Conservation (phyloP, 2,888 invertebrate species). For the Standfussiana lucernea region DNA sequence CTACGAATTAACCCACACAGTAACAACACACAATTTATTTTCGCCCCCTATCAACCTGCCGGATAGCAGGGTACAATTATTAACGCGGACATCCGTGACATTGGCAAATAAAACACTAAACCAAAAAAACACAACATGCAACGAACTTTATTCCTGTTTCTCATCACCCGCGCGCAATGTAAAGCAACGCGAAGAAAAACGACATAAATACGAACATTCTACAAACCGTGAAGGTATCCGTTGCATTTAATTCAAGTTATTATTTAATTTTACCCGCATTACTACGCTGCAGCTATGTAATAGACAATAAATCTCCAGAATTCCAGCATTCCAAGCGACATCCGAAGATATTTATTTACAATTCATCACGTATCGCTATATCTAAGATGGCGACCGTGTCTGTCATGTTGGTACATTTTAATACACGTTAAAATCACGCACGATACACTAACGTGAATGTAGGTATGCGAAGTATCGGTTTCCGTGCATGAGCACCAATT, state of each 20-base stretch:
- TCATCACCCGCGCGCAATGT: not conserved
- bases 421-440: slow-evolving; percentile 57
- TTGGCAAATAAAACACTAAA: not conserved
- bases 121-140: not conserved
- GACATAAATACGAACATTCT: slow-evolving; percentile 7
- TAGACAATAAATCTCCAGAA: slow-evolving; percentile 42
- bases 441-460: slow-evolving; percentile 56
- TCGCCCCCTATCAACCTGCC: not conserved
- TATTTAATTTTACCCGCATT: slow-evolving; percentile 39
- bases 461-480: slow-evolving; percentile 55
- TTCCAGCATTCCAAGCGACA: slow-evolving; percentile 32
- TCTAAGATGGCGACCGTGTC: slow-evolving; percentile 39
- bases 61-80: not conserved
- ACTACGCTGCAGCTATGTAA: slow-evolving; percentile 16
- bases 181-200: not conserved
- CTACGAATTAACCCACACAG: slow-evolving; percentile 4
- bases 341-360: slow-evolving; percentile 49
- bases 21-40: not conserved
- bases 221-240: slow-evolving; percentile 21
- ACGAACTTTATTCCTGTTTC: slow-evolving; percentile 1
- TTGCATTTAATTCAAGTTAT: slow-evolving; percentile 25
- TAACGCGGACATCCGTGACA: not conserved
- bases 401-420: slow-evolving; percentile 48
- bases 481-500: slow-evolving; percentile 61
- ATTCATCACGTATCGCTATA: slow-evolving; percentile 57